Evolutionary conservation across 2,888 invertebrate species (phyloP), one percentile per base, ranked within the genome.

Genomic region (Lepas anatifera): DNA sequence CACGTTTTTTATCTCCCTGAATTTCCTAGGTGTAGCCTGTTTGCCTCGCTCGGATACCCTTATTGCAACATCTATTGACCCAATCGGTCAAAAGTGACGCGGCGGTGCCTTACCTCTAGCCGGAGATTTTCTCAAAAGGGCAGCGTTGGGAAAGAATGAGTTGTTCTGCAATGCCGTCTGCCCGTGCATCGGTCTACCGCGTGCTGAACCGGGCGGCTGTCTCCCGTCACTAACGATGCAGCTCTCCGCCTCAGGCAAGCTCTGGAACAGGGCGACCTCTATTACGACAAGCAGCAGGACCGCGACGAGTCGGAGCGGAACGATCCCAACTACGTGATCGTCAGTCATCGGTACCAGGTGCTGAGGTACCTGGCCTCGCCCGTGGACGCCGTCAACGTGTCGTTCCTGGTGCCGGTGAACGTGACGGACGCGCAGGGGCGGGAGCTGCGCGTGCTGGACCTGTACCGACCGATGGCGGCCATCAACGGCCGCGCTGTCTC

Each of bases 301-400:
- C 66, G 66, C 16, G 66, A 66, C 66, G 66, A 66, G 25, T 39
- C 39, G 25, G 66, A 66, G 25, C 66, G 66, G 3, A 41, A 66
- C 39, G 66, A 66, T 8, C 39, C 66, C 25, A 37, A 66, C 66
- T 66, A 66, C 41, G 66, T 66, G 8, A 39, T 37, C 39, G 11
- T 66, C 39, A 39, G 39, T 7, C 66, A 66, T 27, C 66, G 66
- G 39, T 66, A 66, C 66, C 66, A 66, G 66, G 66, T 66, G 66
- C 39, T 41, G 37, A 37, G 66, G 25, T 66, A 66, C 39, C 25
- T 66, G 66, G 25, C 37, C 22, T 66, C 66, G 25, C 66, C 66
- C 11, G 39, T 66, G 37, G 25, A 37, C 39, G 37, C 66, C 41
- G 66, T 66, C 66, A 66, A 66, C 41, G 39, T 66, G 25, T 39